These are phyloP conservation scores for Apus apus DNA, from an alignment of 2,113 vertebrate genomes.

Conservation along the genomic window DNA sequence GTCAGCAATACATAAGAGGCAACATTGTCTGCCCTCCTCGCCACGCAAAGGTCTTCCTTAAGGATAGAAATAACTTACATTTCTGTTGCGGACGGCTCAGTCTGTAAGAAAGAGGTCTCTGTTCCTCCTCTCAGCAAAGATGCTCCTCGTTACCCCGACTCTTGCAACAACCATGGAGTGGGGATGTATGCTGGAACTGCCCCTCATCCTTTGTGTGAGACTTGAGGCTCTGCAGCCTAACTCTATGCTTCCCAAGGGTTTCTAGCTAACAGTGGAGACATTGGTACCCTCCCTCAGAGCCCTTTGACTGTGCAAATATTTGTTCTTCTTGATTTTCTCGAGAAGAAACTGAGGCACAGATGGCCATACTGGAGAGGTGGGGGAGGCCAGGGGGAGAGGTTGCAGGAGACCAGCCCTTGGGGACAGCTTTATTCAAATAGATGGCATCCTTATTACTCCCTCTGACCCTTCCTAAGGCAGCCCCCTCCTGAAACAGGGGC, in stretches of 20 bases:
- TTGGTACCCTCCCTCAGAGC: background rate
- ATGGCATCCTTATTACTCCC: background rate
- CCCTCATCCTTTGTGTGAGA: background rate
- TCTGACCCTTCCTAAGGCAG: background rate
- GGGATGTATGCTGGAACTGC: background rate
- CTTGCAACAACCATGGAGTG: background rate
- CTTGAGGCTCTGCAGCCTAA: rapidly evolving
- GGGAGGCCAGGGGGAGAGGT: background rate
- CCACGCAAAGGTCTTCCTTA: constrained; percentile 74
- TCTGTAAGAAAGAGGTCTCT: constrained; percentile 76
- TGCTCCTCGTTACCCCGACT: background rate
- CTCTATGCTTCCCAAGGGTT: background rate
- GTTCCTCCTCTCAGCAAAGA: constrained; percentile 61
- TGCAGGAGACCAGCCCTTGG: background rate
- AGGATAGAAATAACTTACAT: constrained; percentile 82
- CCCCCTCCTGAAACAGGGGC: rapidly evolving
- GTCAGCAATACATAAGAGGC: constrained; percentile 79
- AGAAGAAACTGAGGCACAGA: constrained; percentile 16
- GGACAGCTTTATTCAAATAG: background rate
- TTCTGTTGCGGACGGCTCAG: constrained; percentile 68
- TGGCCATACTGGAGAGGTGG: background rate
- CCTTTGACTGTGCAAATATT: constrained; percentile 17
- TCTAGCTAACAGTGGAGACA: background rate
- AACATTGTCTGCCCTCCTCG: constrained; percentile 75
- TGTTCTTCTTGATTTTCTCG: background rate